Percentiles rank a stretch among this genome's conserved stretches.
phyloP scores from a whole-genome alignment of 2,888 invertebrate genomes.

The Chrysolina americana region DNA sequence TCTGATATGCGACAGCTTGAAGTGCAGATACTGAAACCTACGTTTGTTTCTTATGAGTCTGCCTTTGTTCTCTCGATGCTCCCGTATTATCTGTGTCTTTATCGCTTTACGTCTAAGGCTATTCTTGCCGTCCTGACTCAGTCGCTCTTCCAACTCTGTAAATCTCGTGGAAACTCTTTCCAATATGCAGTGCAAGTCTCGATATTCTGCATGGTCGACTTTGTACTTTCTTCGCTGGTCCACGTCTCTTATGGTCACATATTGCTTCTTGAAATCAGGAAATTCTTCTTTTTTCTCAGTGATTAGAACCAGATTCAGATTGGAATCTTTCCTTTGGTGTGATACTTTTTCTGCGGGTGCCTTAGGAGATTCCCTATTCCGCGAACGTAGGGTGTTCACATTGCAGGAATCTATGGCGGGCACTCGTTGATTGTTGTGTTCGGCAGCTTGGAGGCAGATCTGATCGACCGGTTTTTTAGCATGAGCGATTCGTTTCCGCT shows the following conservation, averaged over 20 bases:
- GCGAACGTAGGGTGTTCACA: slow-evolving; percentile 70
- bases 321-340: slow-evolving; percentile 27
- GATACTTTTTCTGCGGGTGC: too few species aligned
- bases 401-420: slow-evolving; percentile 68
- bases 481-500: slow-evolving; percentile 88
- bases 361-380: slow-evolving; percentile 54
- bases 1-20: too few species aligned
- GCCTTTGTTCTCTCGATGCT: slow-evolving; percentile 75
- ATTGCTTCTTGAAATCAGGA: slow-evolving; percentile 76
- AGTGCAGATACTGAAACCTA: too few species aligned
- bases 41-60: too few species aligned
- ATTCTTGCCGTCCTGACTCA: too few species aligned
- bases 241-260: slow-evolving; percentile 81
- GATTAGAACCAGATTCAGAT: slow-evolving; percentile 50
- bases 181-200: slow-evolving; percentile 83
- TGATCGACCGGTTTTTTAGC: slow-evolving; percentile 68
- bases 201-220: slow-evolving; percentile 89
- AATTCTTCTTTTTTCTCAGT: slow-evolving; percentile 56
- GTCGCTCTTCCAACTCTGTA: too few species aligned
- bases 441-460: slow-evolving; percentile 68
- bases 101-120: too few species aligned
- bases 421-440: slow-evolving; percentile 65
- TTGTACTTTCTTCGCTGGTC: slow-evolving; percentile 90
- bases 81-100: slow-evolving; percentile 81
- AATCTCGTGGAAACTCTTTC: slow-evolving; percentile 87